phyloP scores from a whole-genome alignment of 2,113 vertebrate species.

The Nipponia nippon region DNA sequence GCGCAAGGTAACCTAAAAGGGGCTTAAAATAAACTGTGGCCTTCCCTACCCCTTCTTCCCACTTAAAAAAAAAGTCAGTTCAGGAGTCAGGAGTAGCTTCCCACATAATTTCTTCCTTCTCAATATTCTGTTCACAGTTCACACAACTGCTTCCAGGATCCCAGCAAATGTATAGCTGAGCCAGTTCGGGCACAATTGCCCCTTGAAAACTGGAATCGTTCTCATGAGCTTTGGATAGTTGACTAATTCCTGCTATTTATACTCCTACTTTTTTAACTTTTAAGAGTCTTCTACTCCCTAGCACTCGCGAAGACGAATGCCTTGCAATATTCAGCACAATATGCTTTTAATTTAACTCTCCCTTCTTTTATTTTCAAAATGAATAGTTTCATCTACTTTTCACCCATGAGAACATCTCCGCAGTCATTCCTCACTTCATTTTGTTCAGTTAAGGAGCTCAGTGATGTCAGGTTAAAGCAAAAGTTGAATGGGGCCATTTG shows the following conservation, averaged over 20 bases:
- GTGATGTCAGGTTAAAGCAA: background rate
- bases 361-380: background rate
- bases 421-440: background rate
- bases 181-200: slow-evolving; percentile 27
- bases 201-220: background rate
- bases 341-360: slow-evolving; percentile 1
- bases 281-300: background rate
- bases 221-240: slow-evolving; percentile 39
- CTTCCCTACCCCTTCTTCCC: background rate
- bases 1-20: background rate
- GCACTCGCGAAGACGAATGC: background rate
- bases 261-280: background rate
- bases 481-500: background rate
- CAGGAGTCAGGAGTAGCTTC: background rate
- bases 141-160: slow-evolving; percentile 28
- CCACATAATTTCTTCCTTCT: background rate
- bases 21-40: background rate
- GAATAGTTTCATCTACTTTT: slow-evolving; percentile 17
- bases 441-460: background rate
- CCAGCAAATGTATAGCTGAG: slow-evolving; percentile 45
- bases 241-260: slow-evolving; percentile 45
- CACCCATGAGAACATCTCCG: background rate
- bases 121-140: slow-evolving; percentile 43
- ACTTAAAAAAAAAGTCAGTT: background rate
- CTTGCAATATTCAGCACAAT: slow-evolving; percentile 10